phyloP scores from a whole-genome alignment of 1,140 invertebrate species.

The Drosophila tropicalis region DNA sequence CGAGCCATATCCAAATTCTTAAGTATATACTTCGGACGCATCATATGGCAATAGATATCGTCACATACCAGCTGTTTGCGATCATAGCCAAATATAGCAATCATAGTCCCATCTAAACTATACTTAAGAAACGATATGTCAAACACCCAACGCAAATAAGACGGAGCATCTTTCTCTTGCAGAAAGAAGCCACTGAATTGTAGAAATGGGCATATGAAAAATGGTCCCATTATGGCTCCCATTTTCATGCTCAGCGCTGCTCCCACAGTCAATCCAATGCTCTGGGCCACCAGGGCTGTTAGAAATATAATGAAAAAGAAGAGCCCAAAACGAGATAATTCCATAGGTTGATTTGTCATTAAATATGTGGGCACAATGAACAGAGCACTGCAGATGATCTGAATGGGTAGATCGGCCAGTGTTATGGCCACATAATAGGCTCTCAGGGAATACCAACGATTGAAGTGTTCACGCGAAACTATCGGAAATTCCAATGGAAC shows the following conservation, averaged over 20 bases:
- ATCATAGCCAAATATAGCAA: constrained; percentile 87
- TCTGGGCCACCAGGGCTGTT: constrained; percentile 92
- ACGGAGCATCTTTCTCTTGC: constrained; percentile 91
- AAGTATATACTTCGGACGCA: constrained; percentile 88
- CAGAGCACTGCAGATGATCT: constrained; percentile 89
- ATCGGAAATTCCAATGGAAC: constrained; percentile 94
- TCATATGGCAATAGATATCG: constrained; percentile 88
- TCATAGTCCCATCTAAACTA: constrained; percentile 88
- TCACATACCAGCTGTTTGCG: constrained; percentile 87
- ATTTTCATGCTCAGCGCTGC: constrained; percentile 91
- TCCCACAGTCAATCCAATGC: constrained; percentile 92
- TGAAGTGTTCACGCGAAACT: constrained; percentile 93
- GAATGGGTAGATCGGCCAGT: constrained; percentile 92
- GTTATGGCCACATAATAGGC: constrained; percentile 95
- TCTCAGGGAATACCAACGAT: constrained; percentile 96
- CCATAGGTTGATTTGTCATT: constrained; percentile 91
- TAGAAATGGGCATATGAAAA: constrained; percentile 92
- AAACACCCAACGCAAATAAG: constrained; percentile 92
- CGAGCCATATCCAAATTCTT: constrained; percentile 89
- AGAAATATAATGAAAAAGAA: constrained; percentile 90
- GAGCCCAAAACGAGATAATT: constrained; percentile 87
- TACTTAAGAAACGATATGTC: constrained; percentile 93
- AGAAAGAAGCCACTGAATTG: constrained; percentile 96
- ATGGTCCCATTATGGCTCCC: constrained; percentile 93
- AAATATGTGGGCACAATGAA: constrained; percentile 92